Evolutionary conservation across 2,797 vertebrate species (phyloP).

Genomic region (Sitta carolinensis): DNA sequence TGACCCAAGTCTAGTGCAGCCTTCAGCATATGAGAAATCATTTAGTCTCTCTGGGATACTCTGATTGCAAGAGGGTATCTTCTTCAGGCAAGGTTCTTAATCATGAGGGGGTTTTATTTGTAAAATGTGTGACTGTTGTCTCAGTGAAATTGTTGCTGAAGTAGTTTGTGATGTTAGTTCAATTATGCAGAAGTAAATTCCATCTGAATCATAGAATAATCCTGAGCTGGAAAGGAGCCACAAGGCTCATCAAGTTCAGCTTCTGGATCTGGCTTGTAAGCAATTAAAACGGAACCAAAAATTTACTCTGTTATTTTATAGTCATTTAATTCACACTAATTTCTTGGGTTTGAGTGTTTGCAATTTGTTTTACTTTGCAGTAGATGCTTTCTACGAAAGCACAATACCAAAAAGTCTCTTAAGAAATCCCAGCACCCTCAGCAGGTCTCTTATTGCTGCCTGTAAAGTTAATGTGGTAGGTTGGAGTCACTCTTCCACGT

Average conservation of each 20-base stretch:
- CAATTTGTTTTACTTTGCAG: neutral
- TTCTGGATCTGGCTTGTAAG: neutral
- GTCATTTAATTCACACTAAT: neutral
- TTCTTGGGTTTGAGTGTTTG: neutral
- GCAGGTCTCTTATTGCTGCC: neutral
- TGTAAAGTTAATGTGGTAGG: neutral
- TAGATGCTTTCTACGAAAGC: neutral
- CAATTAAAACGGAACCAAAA: neutral
- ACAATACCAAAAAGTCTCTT: neutral
- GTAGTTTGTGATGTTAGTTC: neutral
- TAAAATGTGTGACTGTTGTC: neutral
- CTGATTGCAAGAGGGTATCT: neutral
- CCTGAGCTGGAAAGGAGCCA: too few species aligned
- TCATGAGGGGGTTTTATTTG: neutral
- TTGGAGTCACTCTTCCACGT: neutral
- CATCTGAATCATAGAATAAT: neutral
- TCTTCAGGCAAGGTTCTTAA: neutral
- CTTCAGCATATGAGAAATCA: neutral
- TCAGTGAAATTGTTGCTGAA: neutral
- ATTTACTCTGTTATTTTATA: neutral
- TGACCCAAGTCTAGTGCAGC: neutral
- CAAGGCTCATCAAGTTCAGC: neutral
- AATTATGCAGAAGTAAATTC: neutral
- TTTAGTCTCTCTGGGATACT: neutral
- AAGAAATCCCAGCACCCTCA: neutral